A percentile compares a stretch with the other conserved stretches of the same genome.
phyloP scores from a whole-genome alignment of 2,888 invertebrate species.

The Drosophila macrospina region DNA sequence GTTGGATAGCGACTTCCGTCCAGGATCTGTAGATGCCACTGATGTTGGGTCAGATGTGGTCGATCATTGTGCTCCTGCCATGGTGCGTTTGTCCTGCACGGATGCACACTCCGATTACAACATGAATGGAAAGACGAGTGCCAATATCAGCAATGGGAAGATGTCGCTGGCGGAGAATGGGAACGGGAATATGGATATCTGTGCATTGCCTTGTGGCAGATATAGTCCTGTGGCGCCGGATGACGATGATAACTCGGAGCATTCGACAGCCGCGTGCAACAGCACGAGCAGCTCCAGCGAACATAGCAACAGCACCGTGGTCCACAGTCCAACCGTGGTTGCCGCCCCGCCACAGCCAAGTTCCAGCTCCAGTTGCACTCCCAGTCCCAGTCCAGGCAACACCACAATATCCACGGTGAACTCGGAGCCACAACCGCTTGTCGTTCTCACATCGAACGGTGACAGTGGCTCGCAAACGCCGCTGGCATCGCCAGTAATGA shows the following conservation, averaged over 20 bases:
- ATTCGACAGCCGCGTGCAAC: conserved; percentile 81
- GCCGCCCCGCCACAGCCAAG: conserved; percentile 24
- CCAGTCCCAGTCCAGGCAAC: conserved; percentile 66
- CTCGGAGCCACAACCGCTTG: conserved; percentile 50
- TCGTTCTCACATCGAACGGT: conserved; percentile 28
- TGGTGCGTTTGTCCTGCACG: conserved; percentile 56
- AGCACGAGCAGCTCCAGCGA: conserved; percentile 84
- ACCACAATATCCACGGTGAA: too few relatives aligned
- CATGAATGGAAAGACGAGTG: conserved; percentile 76
- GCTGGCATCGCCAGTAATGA: conserved; percentile 55
- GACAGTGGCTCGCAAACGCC: conserved; percentile 40
- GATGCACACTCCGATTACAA: conserved; percentile 72
- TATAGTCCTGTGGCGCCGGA: conserved; percentile 35
- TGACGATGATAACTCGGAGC: conserved; percentile 83
- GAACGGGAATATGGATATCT: conserved; percentile 74
- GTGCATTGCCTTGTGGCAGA: conserved; percentile 29
- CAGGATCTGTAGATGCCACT: conserved; percentile 32
- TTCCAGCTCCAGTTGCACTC: conserved; percentile 12
- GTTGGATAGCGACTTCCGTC: conserved; percentile 57
- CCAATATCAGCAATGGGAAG: conserved; percentile 3
- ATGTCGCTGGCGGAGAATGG: conserved; percentile 67
- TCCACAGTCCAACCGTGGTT: conserved; percentile 77
- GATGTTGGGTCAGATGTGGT: conserved; percentile 70
- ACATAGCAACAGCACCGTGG: conserved; percentile 83
- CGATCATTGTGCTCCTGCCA: conserved; percentile 70